Base-by-base conservation (phyloP, 2,797 vertebrate species). In the Gymnothorax reevesii region DNA sequence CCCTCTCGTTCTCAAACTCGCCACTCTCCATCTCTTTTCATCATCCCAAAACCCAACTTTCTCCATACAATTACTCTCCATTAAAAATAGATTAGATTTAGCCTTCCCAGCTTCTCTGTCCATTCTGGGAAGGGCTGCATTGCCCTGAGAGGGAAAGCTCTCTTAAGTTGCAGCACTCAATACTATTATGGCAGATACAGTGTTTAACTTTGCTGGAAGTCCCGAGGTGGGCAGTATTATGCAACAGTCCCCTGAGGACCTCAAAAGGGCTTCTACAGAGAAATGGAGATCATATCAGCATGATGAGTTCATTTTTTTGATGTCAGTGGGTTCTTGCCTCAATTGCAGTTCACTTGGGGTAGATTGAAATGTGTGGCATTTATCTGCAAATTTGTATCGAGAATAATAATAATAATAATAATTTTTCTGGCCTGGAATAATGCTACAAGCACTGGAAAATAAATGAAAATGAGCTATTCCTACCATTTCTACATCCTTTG, bases 1-100 rank as follows among this genome's bases (percentile, higher is more conserved):
- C 33, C 62, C 87, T 89, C 85, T 69, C 69, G 1, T 89, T 87
- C 87, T 84, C 86, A 85, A 83, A 83, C 60, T 79, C 33, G 82
- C 59, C 59, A 57, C 17, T 87, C 84, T 82, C 80, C 54, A 60
- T 86, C 80, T 85, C 82, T 75, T 73, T 66, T 85, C 57, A 84
- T 83, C 83, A 59, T 88, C 8, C 20, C 22, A 82, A 57, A 4
- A 57, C 55, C 10, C 25, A 54, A 57, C 80, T 57, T 42, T 93
- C 90, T 91, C 93, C 88, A 90, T 91, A 91, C 91, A 93, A 92
- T 93, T 93, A 93, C 90, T 91, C 88, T 87, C 87, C 88, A 92
- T 94, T 93, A 92, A 94, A 94, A 92, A 92, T 91, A 85, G 88
- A 93, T 94, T 94, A 86, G 90, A 91, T 92, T 94, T 93, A 93